These are phyloP conservation scores for Thymelicus acteon DNA, from an alignment of 2,888 invertebrate genomes.

Conservation along the genomic window DNA sequence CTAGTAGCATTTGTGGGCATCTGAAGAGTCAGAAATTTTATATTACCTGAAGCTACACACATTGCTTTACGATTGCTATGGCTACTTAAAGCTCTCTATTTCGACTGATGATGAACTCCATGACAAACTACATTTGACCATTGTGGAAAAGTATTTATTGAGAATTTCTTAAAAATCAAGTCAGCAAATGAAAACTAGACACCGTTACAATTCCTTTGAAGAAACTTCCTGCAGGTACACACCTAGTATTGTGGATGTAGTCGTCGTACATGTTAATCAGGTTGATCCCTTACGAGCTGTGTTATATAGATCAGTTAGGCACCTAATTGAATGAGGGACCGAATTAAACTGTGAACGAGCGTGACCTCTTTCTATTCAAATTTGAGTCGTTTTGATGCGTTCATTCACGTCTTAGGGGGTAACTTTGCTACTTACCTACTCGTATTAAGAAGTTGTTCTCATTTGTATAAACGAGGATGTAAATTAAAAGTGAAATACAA, in stretches of 20 bases:
- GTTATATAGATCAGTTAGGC: slow-evolving; percentile 72
- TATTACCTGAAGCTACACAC: no score
- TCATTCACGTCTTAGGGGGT: slow-evolving; percentile 35
- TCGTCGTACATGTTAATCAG: slow-evolving; percentile 79
- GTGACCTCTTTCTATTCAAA: slow-evolving; percentile 83
- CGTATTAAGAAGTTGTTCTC: slow-evolving; percentile 1
- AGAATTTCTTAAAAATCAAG: not conserved
- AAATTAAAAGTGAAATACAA: no score
- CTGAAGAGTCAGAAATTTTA: no score
- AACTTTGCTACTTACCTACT: not conserved
- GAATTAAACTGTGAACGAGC: slow-evolving; percentile 73
- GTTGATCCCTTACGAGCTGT: slow-evolving; percentile 75
- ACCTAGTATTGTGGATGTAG: slow-evolving; percentile 51
- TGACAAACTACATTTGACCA: no score
- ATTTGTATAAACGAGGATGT: not conserved
- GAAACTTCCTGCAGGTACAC: no score
- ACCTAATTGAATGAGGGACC: slow-evolving; percentile 82
- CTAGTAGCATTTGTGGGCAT: no score
- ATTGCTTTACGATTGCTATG: no score
- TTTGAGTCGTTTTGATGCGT: slow-evolving; percentile 63
- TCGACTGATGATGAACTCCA: no score
- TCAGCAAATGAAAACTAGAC: no score
- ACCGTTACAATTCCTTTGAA: no score
- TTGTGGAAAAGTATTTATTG: no score
- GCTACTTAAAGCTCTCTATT: no score